Conservation (phyloP, 1,140 invertebrate genomes). For the Gyrodactylus salaris region DNA sequence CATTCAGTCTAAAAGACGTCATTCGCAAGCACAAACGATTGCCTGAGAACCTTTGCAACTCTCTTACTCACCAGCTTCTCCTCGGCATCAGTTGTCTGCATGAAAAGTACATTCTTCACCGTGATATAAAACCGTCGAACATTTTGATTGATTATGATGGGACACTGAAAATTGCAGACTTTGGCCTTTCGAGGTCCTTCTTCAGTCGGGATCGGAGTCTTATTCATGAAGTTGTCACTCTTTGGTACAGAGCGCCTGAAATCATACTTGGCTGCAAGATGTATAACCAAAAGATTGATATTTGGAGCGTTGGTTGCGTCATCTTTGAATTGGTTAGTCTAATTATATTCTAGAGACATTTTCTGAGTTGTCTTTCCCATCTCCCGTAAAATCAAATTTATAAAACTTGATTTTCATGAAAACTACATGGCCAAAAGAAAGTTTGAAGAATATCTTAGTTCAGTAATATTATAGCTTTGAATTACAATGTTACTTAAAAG, state of each 20-base stretch:
- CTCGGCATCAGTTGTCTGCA: neutral
- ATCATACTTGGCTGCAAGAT: conserved; percentile 54
- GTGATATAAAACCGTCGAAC: conserved; percentile 88
- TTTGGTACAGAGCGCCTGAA: conserved; percentile 84
- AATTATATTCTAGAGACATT: neutral
- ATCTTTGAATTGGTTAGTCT: conserved; percentile 18
- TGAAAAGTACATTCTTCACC: neutral
- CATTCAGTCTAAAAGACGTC: neutral
- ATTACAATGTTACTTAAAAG: neutral
- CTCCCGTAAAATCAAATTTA: neutral
- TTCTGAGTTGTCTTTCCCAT: neutral
- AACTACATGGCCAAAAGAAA: too few species aligned
- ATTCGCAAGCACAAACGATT: neutral
- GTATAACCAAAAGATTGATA: conserved; percentile 43
- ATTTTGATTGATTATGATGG: conserved; percentile 61
- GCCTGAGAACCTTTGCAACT: neutral
- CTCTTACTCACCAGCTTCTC: neutral
- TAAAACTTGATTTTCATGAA: too few species aligned
- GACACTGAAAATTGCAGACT: conserved; percentile 81
- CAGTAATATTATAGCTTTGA: too few species aligned
- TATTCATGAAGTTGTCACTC: conserved; percentile 35
- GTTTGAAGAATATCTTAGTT: neutral
- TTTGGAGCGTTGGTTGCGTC: conserved; percentile 82
- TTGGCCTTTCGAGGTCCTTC: conserved; percentile 73
- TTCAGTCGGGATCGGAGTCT: conserved; percentile 46